A percentile compares a stretch with the other conserved stretches of the same genome.
Conservation (phyloP, 2,113 vertebrate species). For the Brachyhypopomus gauderio region DNA sequence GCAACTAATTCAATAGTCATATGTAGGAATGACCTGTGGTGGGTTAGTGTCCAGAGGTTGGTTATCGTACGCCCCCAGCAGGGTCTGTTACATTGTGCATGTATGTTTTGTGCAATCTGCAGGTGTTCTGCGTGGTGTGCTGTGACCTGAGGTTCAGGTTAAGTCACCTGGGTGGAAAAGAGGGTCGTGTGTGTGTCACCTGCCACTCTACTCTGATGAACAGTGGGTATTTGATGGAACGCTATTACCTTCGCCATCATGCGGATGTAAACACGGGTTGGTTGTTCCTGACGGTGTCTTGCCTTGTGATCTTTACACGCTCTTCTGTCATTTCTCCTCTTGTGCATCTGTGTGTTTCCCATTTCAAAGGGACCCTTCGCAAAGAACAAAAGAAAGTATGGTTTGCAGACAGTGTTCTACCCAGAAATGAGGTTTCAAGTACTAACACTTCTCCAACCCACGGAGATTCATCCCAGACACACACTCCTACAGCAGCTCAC, state of each 20-base stretch:
- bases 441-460: conserved; percentile 43
- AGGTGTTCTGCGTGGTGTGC: conserved; percentile 95
- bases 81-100: neutral
- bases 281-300: neutral
- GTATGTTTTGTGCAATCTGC: conserved; percentile 40
- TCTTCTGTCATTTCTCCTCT: neutral
- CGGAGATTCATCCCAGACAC: conserved; percentile 27
- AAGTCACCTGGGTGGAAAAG: conserved; percentile 93
- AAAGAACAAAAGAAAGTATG: conserved; percentile 92
- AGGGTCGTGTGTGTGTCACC: conserved; percentile 93
- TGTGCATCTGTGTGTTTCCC: neutral
- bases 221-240: conserved; percentile 74
- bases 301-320: neutral
- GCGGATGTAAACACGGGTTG: neutral
- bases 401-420: conserved; percentile 93
- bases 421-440: conserved; percentile 80
- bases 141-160: conserved; percentile 93
- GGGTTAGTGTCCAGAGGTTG: neutral
- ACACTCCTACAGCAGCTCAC: conserved; percentile 35
- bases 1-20: neutral
- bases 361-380: conserved; percentile 72
- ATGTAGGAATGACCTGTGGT: too few relatives aligned
- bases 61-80: neutral
- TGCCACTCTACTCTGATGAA: conserved; percentile 92
- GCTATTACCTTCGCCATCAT: neutral